Evolutionary conservation across 1,140 invertebrate species (phyloP).

Genomic region (Portunus trituberculatus): DNA sequence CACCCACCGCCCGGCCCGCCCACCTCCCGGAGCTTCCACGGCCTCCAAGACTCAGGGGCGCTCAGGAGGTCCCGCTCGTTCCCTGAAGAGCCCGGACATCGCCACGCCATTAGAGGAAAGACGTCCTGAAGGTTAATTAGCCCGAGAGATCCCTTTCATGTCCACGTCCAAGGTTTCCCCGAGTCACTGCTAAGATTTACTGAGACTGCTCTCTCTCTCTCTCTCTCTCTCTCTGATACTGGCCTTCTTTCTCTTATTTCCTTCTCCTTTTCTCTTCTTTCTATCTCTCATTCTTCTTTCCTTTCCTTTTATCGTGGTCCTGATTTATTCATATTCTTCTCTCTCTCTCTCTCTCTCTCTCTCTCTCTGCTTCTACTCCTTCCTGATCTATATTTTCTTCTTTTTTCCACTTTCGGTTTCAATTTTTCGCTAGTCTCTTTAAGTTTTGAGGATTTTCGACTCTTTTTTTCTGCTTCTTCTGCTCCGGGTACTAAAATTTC

Average conservation of each 20-base stretch:
- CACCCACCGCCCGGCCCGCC: neutral
- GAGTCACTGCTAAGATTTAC: neutral
- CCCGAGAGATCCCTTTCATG: neutral
- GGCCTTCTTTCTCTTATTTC: neutral
- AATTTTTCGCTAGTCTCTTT: too few species aligned
- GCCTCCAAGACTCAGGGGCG: neutral
- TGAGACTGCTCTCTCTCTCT: neutral
- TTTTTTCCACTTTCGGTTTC: too few species aligned
- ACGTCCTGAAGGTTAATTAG: neutral
- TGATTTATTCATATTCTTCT: too few species aligned
- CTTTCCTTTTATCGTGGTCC: too few species aligned
- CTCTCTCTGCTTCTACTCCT: too few species aligned
- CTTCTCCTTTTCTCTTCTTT: neutral
- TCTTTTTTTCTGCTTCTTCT: too few species aligned
- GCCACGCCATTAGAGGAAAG: conserved; percentile 6
- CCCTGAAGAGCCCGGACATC: neutral
- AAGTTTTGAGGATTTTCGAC: too few species aligned
- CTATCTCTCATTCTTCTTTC: neutral
- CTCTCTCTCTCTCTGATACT: neutral
- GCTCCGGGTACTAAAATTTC: too few species aligned
- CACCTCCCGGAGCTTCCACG: neutral
- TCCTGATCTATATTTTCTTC: too few species aligned
- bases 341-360: too few species aligned
- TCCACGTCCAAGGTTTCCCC: neutral
- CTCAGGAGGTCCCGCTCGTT: neutral